Evolutionary conservation across 2,113 vertebrate genomes (phyloP).

Genomic region (Blennius ocellaris): DNA sequence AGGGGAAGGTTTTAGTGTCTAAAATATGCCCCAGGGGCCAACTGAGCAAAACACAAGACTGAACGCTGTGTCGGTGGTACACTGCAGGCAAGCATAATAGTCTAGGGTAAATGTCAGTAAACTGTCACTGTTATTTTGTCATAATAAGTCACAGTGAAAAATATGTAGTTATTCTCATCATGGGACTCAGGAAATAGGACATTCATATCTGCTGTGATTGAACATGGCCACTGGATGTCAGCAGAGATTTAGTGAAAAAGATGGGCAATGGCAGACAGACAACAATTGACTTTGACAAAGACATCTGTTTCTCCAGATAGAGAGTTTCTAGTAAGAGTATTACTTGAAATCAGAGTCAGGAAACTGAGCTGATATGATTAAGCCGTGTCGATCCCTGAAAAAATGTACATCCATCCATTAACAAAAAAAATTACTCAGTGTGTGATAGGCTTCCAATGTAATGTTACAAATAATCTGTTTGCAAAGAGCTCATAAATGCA

Average conservation of each 20-base stretch:
- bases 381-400: no score
- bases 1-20: not conserved
- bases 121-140: no score
- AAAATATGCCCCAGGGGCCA: constrained; percentile 6
- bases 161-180: not conserved
- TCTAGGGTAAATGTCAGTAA: no score
- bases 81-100: not conserved
- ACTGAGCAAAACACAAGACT: not conserved
- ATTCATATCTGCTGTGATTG: constrained; percentile 16
- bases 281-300: not conserved
- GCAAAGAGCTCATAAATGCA: no score
- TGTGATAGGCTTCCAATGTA: no score
- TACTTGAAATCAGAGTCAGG: not conserved
- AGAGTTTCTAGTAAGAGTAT: not conserved
- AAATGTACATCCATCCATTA: no score
- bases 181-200: not conserved
- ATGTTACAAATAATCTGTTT: no score
- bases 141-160: not conserved
- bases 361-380: not conserved
- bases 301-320: constrained; percentile 30
- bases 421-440: no score
- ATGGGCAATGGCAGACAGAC: not conserved
- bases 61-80: constrained; percentile 1
- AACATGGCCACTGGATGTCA: constrained; percentile 65
- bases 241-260: constrained; percentile 38